Base-by-base conservation (phyloP, 2,888 invertebrate species). In the Dynastes grantii region DNA sequence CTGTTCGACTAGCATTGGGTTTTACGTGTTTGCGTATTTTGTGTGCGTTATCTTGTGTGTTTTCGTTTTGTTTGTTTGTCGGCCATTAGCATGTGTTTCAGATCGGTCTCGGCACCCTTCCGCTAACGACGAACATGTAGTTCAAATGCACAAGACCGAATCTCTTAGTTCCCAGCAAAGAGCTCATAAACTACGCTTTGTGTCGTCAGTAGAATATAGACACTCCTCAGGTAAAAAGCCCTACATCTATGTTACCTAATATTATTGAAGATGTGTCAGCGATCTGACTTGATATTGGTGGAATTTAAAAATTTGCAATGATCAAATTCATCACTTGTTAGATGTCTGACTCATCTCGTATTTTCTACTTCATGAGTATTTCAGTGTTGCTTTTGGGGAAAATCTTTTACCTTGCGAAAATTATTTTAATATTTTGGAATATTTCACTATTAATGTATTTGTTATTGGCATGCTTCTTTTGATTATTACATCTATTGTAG, bases 151-250 rank as follows among this genome's bases (percentile, higher is more conserved):
- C 82, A 88, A 88, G 86, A 87, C 87, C 82, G 88, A 88, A 83
- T 86, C 87, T 81, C 83, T 86, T 79, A 84, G 85, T 80, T 86
- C 89, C 86, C 90, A 90, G 84, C 89, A 90, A 88, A 91, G 90
- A 89, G 89, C 92, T 85, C 94, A 94, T 81, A 95, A 95, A 90
- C 90, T 95, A 82, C 92, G 95, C 83, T 95, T 95, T 90, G 95
- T 95, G 78, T 93, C 95, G 81, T 95, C 95, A 67, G 95, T 96
- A 84, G 95, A 95, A 88, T 93, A 94, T 89, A 94, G 94, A 87
- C 92, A 94, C 87, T 94, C 94, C 81, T 94, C 95, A 89, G 94
- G 94, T 94, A 91, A 88, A 75, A 37, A 11, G 53, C n/a, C 45
- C 27, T 73, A 22, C 58, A 11, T 58, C 9, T 73, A 37, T 73